Conservation (phyloP, 2,888 invertebrate species). For the Drymonia ruficornis region DNA sequence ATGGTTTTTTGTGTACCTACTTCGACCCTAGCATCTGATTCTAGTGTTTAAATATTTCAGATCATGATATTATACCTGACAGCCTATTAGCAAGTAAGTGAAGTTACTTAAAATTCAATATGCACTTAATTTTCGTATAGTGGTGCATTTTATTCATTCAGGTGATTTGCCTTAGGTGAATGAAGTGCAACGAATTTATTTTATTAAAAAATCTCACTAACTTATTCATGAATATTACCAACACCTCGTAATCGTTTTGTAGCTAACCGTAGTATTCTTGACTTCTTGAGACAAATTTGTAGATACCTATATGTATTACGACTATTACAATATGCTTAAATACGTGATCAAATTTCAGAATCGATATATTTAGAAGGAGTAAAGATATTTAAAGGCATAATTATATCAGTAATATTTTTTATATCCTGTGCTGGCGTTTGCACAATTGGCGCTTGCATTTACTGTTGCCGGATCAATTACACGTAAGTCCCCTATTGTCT, state of each 20-base stretch:
- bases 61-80: conserved; percentile 26
- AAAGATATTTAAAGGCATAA: conserved; percentile 57
- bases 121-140: no score
- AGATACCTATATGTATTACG: no score
- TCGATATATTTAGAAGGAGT: conserved; percentile 56
- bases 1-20: no score
- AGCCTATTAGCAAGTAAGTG: conserved; percentile 50
- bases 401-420: conserved; percentile 58
- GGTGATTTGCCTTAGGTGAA: no score
- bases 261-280: background rate
- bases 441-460: conserved; percentile 57
- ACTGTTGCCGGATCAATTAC: conserved; percentile 67
- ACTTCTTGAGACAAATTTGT: no score
- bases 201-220: no score
- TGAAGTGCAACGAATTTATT: no score
- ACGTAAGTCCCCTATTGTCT: conserved; percentile 45
- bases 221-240: background rate
- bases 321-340: no score
- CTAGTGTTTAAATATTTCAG: conserved; percentile 28
- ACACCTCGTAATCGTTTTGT: background rate
- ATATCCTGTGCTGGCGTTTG: conserved; percentile 56
- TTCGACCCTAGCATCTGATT: no score
- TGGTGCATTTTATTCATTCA: no score
- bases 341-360: conserved; percentile 49
- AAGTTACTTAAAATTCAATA: no score